Base-by-base conservation (phyloP, 1,140 invertebrate genomes). In the Drosophila paulistorum region DNA sequence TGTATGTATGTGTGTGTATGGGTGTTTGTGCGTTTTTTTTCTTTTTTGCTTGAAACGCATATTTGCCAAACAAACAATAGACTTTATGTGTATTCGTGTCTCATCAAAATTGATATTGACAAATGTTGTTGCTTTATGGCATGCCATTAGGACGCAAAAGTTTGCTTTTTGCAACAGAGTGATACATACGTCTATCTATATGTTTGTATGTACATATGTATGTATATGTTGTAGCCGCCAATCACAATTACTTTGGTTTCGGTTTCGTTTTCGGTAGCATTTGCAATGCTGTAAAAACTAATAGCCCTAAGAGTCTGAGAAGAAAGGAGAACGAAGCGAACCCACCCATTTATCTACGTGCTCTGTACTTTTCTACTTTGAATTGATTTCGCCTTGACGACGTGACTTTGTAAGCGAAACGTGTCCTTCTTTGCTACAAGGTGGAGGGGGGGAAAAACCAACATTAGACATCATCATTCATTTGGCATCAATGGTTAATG, bases 401-500 rank as follows among this genome's bases (percentile, higher is more conserved):
- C 74, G 74, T 77, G 74, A 77, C 74, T 77, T 11, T 17, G 51
- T 17, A 14, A 42, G 13, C 13, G 33, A 33, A 20, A 45, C 33
- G 30, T 37, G 57, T 59, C 33, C 30, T 30, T 59, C 14, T 17
- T 11, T 59, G 30, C 0, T 33, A 51, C 35, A 58, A 39, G 35
- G n/a, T 14, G 6, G 33, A 30, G 30, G 30, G 30, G 60, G 48
- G 2, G 3, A 17, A 20, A 17, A 37, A 13, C 30, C 13, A 51
- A 17, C 48, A 33, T 51, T 60, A 37, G 48, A 74, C 67, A 85
- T 74, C 81, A 85, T 81, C 77, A 78, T 86, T 86, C 83, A 86
- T 86, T 86, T 75, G 69, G 75, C 80, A 78, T 84, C 83, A 80
- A 83, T 87, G 84, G 71, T 70, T 84, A 90, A 90, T 89, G 85